Percentiles rank a stretch among this genome's conserved stretches.
Conservation (phyloP, 2,797 vertebrate species). For the Coluber constrictor region DNA sequence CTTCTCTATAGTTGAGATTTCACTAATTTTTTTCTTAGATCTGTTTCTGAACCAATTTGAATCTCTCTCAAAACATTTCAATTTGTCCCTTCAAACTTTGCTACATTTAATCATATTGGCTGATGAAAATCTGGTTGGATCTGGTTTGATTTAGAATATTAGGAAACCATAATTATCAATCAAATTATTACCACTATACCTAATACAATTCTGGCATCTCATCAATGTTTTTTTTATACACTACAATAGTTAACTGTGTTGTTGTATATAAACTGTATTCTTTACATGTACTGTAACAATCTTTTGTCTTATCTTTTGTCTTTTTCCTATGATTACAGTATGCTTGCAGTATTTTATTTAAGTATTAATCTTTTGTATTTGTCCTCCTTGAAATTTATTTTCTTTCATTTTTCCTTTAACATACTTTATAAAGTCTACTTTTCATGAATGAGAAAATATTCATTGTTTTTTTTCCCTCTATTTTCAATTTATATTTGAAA, state of each 20-base stretch:
- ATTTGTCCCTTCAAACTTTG: not conserved
- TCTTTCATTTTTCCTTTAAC: not conserved
- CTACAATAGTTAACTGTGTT: not conserved
- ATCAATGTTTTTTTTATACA: not conserved
- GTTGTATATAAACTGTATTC: not conserved
- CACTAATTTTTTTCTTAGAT: not conserved
- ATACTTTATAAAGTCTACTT: not conserved
- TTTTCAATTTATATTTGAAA: not conserved
- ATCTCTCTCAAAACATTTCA: not conserved
- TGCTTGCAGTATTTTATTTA: not conserved
- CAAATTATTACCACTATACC: not conserved
- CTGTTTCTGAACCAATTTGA: not conserved
- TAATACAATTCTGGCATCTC: not conserved
- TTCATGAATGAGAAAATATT: not conserved
- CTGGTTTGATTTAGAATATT: not conserved
- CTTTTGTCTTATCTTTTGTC: not conserved
- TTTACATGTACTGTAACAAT: not conserved
- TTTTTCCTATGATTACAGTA: not conserved
- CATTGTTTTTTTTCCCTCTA: not conserved
- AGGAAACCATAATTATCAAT: not conserved
- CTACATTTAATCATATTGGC: not conserved
- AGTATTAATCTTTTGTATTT: not conserved
- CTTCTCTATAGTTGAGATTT: not conserved
- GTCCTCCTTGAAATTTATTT: not conserved
- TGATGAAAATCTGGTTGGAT: not conserved